These are phyloP conservation scores for Mesorhabditis belari DNA, from an alignment of 2,888 invertebrate species.

Conservation along the genomic window DNA sequence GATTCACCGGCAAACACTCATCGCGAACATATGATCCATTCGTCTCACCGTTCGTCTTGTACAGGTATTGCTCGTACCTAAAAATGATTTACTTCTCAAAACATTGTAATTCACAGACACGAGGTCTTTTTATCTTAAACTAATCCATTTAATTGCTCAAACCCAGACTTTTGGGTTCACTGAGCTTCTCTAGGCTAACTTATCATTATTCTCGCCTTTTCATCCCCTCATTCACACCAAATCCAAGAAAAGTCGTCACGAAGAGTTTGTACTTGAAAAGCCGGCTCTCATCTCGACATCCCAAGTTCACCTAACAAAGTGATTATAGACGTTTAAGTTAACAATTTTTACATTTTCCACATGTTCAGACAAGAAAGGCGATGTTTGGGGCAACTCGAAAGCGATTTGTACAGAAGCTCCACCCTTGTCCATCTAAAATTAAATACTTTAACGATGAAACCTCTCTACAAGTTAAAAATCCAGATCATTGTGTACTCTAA, in stretches of 20 bases:
- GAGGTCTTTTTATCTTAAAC: no score
- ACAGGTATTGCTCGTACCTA: constrained; percentile 24
- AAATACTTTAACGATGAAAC: background rate
- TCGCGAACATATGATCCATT: constrained; percentile 36
- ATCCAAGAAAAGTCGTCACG: constrained; percentile 61
- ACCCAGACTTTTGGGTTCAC: no score
- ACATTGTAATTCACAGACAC: no score
- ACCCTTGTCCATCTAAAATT: constrained; percentile 62
- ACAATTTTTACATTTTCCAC: constrained; percentile 32
- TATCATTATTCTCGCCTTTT: no score
- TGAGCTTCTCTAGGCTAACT: no score
- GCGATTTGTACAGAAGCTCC: constrained; percentile 61
- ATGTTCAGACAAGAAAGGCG: constrained; percentile 30
- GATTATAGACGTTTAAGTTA: background rate
- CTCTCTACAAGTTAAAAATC: constrained; percentile 11
- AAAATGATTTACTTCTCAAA: no score
- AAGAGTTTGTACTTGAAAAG: constrained; percentile 58
- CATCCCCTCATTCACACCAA: constrained; percentile 59
- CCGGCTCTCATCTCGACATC: constrained; percentile 55
- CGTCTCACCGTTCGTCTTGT: constrained; percentile 6
- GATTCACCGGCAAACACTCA: constrained; percentile 40
- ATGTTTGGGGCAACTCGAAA: constrained; percentile 49
- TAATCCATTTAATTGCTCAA: no score
- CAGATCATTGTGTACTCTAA: background rate
- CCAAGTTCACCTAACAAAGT: constrained; percentile 56